A percentile compares a stretch with the other conserved stretches of the same genome.
Evolutionary conservation across 1,140 invertebrate species (phyloP).

Genomic region (Trichonephila inaurata): DNA sequence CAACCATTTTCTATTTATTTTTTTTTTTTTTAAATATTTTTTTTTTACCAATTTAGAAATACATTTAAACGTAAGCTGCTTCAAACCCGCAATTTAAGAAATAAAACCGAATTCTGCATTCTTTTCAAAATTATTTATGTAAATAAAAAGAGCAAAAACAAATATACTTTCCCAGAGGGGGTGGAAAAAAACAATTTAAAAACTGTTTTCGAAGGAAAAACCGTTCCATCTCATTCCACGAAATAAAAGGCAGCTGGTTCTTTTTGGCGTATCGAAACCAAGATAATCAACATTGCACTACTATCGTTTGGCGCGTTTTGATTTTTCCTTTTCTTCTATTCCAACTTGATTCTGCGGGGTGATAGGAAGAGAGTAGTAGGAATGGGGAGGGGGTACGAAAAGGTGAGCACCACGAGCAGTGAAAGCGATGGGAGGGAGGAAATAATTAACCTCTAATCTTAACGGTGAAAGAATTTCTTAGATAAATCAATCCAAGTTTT

Average conservation of each 20-base stretch:
- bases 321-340: background rate
- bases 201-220: too few relatives aligned
- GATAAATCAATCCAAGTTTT: slow-evolving; percentile 38
- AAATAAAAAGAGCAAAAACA: too few relatives aligned
- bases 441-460: slow-evolving; percentile 53
- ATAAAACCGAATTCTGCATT: too few relatives aligned
- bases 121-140: too few relatives aligned
- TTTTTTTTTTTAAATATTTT: too few relatives aligned
- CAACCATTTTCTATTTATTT: too few relatives aligned
- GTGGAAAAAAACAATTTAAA: too few relatives aligned
- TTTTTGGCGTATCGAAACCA: background rate
- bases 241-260: background rate
- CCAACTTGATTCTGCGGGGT: background rate
- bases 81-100: too few relatives aligned
- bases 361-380: background rate
- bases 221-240: too few relatives aligned
- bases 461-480: slow-evolving; percentile 45
- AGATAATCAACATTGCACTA: slow-evolving; percentile 25
- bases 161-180: too few relatives aligned
- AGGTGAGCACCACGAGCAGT: background rate
- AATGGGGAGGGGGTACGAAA: background rate
- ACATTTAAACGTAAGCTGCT: too few relatives aligned
- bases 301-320: slow-evolving; percentile 36
- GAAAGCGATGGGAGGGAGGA: background rate
- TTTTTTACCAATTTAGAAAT: too few relatives aligned